phyloP scores from a whole-genome alignment of 35 echinoderm and acorn worm genomes.

The Heliocidaris tuberculata region DNA sequence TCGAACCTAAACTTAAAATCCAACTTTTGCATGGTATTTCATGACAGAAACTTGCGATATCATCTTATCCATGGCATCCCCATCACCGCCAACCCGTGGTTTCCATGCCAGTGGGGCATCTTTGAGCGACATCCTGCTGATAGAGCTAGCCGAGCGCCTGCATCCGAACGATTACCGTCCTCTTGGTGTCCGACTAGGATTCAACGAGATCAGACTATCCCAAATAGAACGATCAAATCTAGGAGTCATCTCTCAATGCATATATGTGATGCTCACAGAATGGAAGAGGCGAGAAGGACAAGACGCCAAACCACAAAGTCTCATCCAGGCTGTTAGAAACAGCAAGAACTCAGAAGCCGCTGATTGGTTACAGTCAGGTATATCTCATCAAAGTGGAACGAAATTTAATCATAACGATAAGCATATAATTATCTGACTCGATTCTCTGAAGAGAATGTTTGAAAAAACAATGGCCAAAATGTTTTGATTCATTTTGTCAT shows the following conservation, averaged over 20 bases:
- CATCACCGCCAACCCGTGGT: background rate
- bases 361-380: slow-evolving; percentile 41
- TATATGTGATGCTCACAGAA: background rate
- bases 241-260: background rate
- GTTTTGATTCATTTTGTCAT: no score
- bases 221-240: background rate
- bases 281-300: slow-evolving; percentile 24
- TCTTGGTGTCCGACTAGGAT: background rate
- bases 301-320: background rate
- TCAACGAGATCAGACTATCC: background rate
- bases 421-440: no score
- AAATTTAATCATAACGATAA: no score
- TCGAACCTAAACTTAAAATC: background rate
- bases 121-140: background rate
- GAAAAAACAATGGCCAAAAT: no score
- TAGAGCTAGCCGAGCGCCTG: background rate
- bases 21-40: background rate
- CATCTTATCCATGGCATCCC: background rate
- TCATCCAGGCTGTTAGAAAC: background rate
- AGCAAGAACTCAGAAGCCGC: slow-evolving; percentile 27
- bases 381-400: background rate
- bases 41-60: background rate
- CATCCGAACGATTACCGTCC: slow-evolving; percentile 25
- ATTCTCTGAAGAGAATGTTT: no score
- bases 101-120: background rate